These are phyloP conservation scores for Patiria pectinifera DNA, from an alignment of 53 echinoderm and acorn worm genomes.

Conservation along the genomic window DNA sequence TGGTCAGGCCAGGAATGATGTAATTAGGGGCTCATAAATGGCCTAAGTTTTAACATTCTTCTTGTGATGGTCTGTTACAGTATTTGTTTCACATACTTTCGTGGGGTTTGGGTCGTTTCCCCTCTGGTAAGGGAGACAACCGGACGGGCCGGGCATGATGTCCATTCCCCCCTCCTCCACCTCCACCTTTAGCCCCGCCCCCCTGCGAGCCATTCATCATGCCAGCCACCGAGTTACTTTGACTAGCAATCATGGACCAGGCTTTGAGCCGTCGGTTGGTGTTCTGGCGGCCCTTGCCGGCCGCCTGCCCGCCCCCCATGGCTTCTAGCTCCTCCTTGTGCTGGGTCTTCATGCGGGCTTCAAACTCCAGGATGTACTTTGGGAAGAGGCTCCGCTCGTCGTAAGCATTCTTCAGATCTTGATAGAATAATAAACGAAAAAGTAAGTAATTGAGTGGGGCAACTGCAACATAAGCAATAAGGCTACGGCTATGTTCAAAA, in stretches of 20 bases:
- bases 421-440: not conserved
- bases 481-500: too few relatives aligned
- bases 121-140: constrained; percentile 57
- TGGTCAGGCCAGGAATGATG: constrained; percentile 12
- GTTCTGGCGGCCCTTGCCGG: constrained; percentile 16
- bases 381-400: constrained; percentile 96
- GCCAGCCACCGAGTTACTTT: constrained; percentile 15
- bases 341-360: constrained; percentile 83
- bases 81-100: not conserved
- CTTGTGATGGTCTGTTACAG: not conserved
- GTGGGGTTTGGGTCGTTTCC: constrained; percentile 48
- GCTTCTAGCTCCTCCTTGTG: constrained; percentile 75
- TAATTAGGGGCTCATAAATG: not conserved
- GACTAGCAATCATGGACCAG: constrained; percentile 52
- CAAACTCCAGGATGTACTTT: constrained; percentile 88
- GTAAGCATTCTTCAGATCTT: constrained; percentile 84
- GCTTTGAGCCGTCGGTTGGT: constrained; percentile 16
- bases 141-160: constrained; percentile 27
- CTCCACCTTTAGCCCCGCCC: constrained; percentile 1
- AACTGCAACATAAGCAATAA: not conserved
- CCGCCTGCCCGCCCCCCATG: constrained; percentile 20
- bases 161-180: not conserved
- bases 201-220: not conserved
- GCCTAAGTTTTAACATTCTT: too few relatives aligned
- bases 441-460: not conserved